A percentile compares a stretch with the other conserved stretches of the same genome.
These are phyloP conservation scores for Perithous albicinctus DNA, from an alignment of 2,888 invertebrate species.

Conservation along the genomic window DNA sequence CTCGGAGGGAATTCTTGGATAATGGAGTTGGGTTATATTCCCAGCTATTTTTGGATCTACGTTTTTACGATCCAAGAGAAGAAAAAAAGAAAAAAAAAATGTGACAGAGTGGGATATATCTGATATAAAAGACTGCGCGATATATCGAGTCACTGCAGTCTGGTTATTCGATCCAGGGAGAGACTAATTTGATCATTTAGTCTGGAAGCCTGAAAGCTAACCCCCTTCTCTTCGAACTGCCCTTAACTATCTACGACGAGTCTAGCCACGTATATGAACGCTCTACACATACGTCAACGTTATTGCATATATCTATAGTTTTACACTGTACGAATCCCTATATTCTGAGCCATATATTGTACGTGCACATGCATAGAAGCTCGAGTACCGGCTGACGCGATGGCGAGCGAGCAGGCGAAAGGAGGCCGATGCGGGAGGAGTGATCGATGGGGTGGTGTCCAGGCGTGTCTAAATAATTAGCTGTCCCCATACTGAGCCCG, in stretches of 20 bases:
- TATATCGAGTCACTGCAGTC: not conserved
- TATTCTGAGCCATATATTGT: slow-evolving; percentile 33
- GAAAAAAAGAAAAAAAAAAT: not conserved
- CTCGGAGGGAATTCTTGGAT: slow-evolving; percentile 8
- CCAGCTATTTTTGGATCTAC: not conserved
- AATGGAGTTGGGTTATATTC: not conserved
- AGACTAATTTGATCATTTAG: slow-evolving; percentile 68
- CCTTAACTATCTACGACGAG: slow-evolving; percentile 55
- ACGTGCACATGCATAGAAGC: slow-evolving; percentile 61
- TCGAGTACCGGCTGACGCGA: slow-evolving; percentile 56
- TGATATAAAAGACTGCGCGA: slow-evolving; percentile 43
- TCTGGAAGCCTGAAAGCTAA: slow-evolving; percentile 59
- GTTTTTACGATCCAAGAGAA: slow-evolving; percentile 27
- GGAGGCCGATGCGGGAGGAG: slow-evolving; percentile 76
- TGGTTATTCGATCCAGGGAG: slow-evolving; percentile 55
- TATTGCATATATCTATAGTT: slow-evolving; percentile 29
- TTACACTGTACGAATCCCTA: slow-evolving; percentile 49
- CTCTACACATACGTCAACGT: slow-evolving; percentile 34
- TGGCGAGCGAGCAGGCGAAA: slow-evolving; percentile 60
- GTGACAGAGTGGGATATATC: slow-evolving; percentile 5
- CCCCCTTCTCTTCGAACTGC: slow-evolving; percentile 54
- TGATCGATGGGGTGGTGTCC: slow-evolving; percentile 84
- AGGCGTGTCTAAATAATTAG: slow-evolving; percentile 85
- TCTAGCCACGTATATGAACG: slow-evolving; percentile 36
- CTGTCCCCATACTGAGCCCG: slow-evolving; percentile 83